Evolutionary conservation across 2,797 vertebrate species (phyloP).

Genomic region (Enteromius thamalakanensis): DNA sequence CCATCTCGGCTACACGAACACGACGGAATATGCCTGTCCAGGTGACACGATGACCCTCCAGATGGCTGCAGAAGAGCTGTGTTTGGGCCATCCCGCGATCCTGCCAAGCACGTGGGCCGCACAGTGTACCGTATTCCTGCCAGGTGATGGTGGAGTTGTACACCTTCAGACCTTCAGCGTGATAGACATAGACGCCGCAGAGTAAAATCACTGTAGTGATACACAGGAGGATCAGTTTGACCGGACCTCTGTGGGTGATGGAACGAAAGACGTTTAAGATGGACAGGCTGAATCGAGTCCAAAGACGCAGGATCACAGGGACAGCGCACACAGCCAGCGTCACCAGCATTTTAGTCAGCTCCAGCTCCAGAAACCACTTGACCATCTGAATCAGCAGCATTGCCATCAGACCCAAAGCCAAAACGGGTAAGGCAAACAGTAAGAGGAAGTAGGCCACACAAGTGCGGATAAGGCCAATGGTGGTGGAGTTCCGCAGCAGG

Average conservation of each 20-base stretch:
- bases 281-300: conserved; percentile 87
- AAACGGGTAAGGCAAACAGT: conserved; percentile 90
- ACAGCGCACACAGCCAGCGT: conserved; percentile 83
- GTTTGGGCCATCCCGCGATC: conserved; percentile 91
- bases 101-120: conserved; percentile 91
- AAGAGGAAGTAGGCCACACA: conserved; percentile 94
- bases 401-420: conserved; percentile 81
- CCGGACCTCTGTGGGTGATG: conserved; percentile 85
- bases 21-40: conserved; percentile 92
- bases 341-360: conserved; percentile 88
- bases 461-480: conserved; percentile 91
- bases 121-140: conserved; percentile 86
- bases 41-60: conserved; percentile 93
- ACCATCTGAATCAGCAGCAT: conserved; percentile 85
- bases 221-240: conserved; percentile 93
- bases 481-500: conserved; percentile 85
- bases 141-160: conserved; percentile 95
- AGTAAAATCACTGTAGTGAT: conserved; percentile 87
- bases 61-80: conserved; percentile 93
- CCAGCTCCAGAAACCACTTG: conserved; percentile 91
- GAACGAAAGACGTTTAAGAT: conserved; percentile 81
- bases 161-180: conserved; percentile 91
- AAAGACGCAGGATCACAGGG: conserved; percentile 87
- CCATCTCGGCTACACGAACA: conserved; percentile 87
- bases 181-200: conserved; percentile 91